Evolutionary conservation across 2,113 vertebrate genomes (phyloP).

Genomic region (Elachura formosa): DNA sequence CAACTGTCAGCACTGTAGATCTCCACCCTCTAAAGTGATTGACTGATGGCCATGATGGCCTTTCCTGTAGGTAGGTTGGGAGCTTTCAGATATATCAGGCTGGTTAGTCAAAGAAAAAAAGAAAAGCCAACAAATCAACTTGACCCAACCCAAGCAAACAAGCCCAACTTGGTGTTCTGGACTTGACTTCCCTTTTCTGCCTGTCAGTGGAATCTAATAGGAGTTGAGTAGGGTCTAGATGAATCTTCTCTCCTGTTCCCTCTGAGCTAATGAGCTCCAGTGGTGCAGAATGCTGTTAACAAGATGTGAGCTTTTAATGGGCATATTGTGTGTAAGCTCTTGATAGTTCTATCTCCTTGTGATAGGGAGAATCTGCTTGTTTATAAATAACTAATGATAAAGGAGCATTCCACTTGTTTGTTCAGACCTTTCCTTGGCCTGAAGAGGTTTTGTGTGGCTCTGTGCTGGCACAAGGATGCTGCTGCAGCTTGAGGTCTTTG

Average conservation of each 20-base stretch:
- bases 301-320: neutral
- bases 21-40: neutral
- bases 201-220: neutral
- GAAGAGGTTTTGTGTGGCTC: neutral
- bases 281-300: neutral
- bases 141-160: neutral
- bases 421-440: neutral
- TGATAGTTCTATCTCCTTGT: neutral
- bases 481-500: neutral
- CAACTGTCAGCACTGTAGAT: neutral
- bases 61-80: neutral
- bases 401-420: neutral
- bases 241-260: neutral
- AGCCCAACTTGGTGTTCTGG: neutral
- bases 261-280: neutral
- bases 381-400: neutral
- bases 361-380: neutral
- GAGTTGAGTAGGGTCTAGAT: neutral
- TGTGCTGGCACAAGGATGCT: neutral
- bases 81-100: neutral
- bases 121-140: neutral
- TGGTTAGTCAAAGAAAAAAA: neutral
- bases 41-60: neutral
- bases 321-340: neutral
- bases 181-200: neutral